Conservation (phyloP, 2,113 vertebrate species). For the Climacteris rufus region DNA sequence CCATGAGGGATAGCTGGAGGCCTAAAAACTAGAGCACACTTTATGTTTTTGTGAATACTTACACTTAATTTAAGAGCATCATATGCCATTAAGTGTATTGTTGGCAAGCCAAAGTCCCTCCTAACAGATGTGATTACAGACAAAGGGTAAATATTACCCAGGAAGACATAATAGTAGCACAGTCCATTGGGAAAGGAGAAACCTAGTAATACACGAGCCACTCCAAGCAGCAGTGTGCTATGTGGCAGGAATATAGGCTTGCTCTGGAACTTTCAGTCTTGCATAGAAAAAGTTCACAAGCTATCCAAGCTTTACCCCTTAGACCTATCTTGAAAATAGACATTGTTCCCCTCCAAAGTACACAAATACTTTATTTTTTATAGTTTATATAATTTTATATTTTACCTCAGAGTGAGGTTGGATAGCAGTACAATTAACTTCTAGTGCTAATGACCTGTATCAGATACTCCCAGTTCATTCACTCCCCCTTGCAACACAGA, state of each 20-base stretch:
- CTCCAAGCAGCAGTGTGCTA: not conserved
- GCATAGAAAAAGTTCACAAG: not conserved
- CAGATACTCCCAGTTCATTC: not conserved
- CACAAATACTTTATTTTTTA: not conserved
- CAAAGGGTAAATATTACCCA: conserved; percentile 1
- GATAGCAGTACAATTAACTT: not conserved
- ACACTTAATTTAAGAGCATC: conserved; percentile 24
- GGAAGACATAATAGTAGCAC: not conserved
- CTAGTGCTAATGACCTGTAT: not conserved
- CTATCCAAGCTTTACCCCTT: not conserved
- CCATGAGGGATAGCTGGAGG: not conserved
- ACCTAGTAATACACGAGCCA: not conserved
- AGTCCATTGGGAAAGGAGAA: not conserved
- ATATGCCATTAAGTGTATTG: not conserved
- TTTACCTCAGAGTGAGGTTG: not conserved
- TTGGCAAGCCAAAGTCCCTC: not conserved
- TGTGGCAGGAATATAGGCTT: not conserved
- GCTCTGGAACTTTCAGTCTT: not conserved
- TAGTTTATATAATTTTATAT: not conserved
- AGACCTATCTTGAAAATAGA: not conserved
- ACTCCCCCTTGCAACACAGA: not conserved
- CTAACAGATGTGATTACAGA: conserved; percentile 16
- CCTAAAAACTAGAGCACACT: not conserved
- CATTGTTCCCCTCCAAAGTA: not conserved
- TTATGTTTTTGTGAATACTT: not conserved